Evolutionary conservation across 2,797 vertebrate genomes (phyloP).

Genomic region (Semotilus atromaculatus): DNA sequence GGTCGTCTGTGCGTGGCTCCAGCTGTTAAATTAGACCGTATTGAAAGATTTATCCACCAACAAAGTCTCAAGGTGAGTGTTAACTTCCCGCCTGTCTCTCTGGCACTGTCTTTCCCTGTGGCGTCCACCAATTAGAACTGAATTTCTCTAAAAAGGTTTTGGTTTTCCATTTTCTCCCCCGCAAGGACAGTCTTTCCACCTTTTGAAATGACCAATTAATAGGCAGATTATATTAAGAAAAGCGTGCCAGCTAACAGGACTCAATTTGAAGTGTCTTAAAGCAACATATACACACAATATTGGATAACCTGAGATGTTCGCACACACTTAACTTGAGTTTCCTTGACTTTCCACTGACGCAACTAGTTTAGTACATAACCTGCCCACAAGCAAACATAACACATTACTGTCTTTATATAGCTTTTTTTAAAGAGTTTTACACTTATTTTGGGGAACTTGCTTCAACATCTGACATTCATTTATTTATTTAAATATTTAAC

Average conservation of each 20-base stretch:
- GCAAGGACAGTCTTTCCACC: slow-evolving; percentile 11
- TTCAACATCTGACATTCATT: too few relatives aligned
- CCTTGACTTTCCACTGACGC: background rate
- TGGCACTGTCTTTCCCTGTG: slow-evolving; percentile 20
- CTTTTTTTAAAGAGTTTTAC: too few relatives aligned
- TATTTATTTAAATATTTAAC: too few relatives aligned
- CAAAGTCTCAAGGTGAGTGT: slow-evolving; percentile 31
- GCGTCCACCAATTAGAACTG: slow-evolving; percentile 13
- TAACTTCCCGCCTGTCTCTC: slow-evolving; percentile 66
- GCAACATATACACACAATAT: slow-evolving; percentile 1
- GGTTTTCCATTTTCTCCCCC: slow-evolving; percentile 21
- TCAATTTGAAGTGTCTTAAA: slow-evolving; percentile 23
- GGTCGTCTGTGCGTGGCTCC: slow-evolving; percentile 1
- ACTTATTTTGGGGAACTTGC: too few relatives aligned
- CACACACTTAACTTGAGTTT: slow-evolving; percentile 8
- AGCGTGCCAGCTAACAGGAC: slow-evolving; percentile 14
- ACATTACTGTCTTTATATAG: too few relatives aligned
- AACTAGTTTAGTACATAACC: too few relatives aligned
- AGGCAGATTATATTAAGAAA: slow-evolving; percentile 22
- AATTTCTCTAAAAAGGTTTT: slow-evolving; percentile 6
- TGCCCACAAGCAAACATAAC: too few relatives aligned
- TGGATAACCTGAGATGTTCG: background rate
- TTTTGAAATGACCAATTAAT: slow-evolving; percentile 33
- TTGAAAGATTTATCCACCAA: slow-evolving; percentile 30
- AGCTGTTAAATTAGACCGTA: slow-evolving; percentile 34